Evolutionary conservation across 2,888 invertebrate species (phyloP).

Genomic region (Drosophila anomelani): DNA sequence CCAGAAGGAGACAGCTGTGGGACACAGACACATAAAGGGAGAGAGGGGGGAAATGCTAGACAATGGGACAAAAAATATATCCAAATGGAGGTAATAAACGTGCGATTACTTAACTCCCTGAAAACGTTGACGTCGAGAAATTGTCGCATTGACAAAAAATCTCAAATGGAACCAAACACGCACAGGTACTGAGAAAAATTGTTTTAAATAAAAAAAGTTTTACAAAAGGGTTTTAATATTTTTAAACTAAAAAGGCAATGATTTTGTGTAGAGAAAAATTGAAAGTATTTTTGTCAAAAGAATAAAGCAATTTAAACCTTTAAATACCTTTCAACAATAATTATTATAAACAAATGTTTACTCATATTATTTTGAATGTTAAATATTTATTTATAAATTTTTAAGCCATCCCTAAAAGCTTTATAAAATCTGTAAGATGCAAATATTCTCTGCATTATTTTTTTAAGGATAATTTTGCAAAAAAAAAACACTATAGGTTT

Average conservation of each 20-base stretch:
- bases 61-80: slow-evolving; percentile 17
- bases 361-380: background rate
- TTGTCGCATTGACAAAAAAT: slow-evolving; percentile 45
- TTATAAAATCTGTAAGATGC: background rate
- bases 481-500: background rate
- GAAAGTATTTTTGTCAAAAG: background rate
- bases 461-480: background rate
- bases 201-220: too few species aligned
- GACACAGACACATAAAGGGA: background rate
- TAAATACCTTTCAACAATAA: background rate
- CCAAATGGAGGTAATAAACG: slow-evolving; percentile 50
- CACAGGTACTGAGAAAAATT: slow-evolving; percentile 8
- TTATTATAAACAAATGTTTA: background rate
- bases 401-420: background rate
- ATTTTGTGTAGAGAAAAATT: background rate
- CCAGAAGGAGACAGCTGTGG: slow-evolving; percentile 8
- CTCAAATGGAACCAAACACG: slow-evolving; percentile 34
- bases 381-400: background rate
- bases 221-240: too few species aligned
- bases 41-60: slow-evolving; percentile 8
- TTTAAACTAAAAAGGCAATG: background rate
- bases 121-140: slow-evolving; percentile 28
- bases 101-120: slow-evolving; percentile 46
- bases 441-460: background rate
- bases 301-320: background rate